Percentiles rank a stretch among this genome's conserved stretches.
phyloP scores from a whole-genome alignment of 2,113 vertebrate genomes.

The Chlamydotis undulata region DNA sequence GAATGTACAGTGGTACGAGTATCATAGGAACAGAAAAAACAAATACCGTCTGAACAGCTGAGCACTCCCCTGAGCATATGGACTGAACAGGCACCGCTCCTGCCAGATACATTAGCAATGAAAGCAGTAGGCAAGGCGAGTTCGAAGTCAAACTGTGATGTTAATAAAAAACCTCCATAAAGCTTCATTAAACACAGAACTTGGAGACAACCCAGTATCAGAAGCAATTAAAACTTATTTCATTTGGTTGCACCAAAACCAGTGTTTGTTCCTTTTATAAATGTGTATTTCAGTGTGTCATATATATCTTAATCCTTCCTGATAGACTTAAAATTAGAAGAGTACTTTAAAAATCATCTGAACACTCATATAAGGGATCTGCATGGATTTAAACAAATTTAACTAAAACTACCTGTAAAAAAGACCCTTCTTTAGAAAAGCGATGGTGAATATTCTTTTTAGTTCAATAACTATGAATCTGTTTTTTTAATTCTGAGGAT shows the following conservation, averaged over 20 bases:
- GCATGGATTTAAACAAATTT: background rate
- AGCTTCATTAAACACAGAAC: background rate
- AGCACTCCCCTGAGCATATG: background rate
- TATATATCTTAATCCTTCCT: background rate
- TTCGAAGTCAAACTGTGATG: background rate
- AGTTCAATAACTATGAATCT: background rate
- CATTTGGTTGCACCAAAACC: background rate
- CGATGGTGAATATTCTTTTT: background rate
- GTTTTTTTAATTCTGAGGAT: background rate
- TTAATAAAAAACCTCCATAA: background rate
- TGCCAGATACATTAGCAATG: background rate
- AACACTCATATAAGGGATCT: background rate
- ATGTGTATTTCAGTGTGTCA: background rate
- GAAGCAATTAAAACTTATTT: background rate
- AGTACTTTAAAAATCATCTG: background rate
- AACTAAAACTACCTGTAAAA: background rate
- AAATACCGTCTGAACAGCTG: constrained; percentile 30
- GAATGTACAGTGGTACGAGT: background rate
- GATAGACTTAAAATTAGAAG: background rate
- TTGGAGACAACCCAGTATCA: background rate
- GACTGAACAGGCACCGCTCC: background rate
- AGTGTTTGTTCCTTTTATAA: background rate
- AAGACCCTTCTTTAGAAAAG: background rate
- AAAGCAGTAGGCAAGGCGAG: background rate
- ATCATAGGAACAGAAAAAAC: constrained; percentile 28